Percentiles rank a stretch among this genome's conserved stretches.
These are phyloP conservation scores for Mizuhopecten yessoensis DNA, from an alignment of 1,140 invertebrate species.

Conservation along the genomic window DNA sequence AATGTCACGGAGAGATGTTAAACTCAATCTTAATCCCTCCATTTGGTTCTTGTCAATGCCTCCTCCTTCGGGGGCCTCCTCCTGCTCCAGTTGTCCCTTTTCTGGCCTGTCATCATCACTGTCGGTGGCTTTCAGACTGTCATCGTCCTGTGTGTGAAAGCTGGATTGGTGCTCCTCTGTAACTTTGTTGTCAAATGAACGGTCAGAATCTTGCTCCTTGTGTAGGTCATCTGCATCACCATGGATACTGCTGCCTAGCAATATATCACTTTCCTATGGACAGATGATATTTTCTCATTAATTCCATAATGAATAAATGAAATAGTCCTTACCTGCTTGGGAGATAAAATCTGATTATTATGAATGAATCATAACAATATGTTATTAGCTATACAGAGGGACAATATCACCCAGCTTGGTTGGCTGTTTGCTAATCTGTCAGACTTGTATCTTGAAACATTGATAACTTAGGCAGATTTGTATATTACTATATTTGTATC, in stretches of 20 bases:
- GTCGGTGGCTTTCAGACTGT: background rate
- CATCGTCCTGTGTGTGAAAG: slow-evolving; percentile 3
- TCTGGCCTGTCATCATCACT: slow-evolving; percentile 70
- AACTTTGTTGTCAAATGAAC: slow-evolving; percentile 17
- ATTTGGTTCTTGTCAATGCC: slow-evolving; percentile 66
- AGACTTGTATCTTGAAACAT: too few relatives aligned
- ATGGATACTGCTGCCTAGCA: slow-evolving; percentile 37
- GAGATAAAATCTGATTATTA: too few relatives aligned
- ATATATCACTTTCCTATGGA: background rate
- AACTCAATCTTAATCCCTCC: slow-evolving; percentile 66
- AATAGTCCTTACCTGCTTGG: too few relatives aligned
- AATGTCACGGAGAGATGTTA: slow-evolving; percentile 68
- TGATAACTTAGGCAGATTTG: too few relatives aligned
- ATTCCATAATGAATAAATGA: too few relatives aligned
- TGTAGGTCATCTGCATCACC: background rate
- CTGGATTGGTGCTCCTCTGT: slow-evolving; percentile 15
- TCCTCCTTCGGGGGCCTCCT: slow-evolving; percentile 67
- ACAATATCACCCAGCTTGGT: too few relatives aligned
- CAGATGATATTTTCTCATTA: too few relatives aligned
- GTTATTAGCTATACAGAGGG: too few relatives aligned
- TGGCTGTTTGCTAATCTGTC: too few relatives aligned
- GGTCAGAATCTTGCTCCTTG: background rate
- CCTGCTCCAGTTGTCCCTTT: slow-evolving; percentile 68
- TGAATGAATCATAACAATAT: too few relatives aligned
- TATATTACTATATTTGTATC: too few relatives aligned